These are phyloP conservation scores for Caenorhabditis brenneri DNA, from an alignment of 1,140 invertebrate species.

Conservation along the genomic window DNA sequence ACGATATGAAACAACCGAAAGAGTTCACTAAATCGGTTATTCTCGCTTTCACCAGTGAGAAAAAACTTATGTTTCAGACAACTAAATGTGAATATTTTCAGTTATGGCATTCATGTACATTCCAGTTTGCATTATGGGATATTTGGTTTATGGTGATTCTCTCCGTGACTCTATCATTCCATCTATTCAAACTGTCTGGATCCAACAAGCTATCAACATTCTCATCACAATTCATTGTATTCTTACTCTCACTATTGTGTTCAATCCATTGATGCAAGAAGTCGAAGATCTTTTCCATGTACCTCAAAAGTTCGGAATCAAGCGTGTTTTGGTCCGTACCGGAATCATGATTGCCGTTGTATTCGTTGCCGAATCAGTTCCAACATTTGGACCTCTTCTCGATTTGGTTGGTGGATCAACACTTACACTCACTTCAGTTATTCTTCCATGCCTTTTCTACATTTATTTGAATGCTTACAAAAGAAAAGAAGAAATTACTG, in stretches of 20 bases:
- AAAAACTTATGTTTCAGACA: not conserved
- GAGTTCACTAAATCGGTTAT: constrained; percentile 72
- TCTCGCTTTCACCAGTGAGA: constrained; percentile 71
- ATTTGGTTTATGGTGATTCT: constrained; percentile 66
- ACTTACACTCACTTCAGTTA: constrained; percentile 75
- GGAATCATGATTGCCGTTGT: constrained; percentile 78
- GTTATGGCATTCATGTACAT: constrained; percentile 66
- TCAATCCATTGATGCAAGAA: constrained; percentile 70
- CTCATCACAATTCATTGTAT: constrained; percentile 69
- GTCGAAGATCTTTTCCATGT: constrained; percentile 66
- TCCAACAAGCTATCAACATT: constrained; percentile 68
- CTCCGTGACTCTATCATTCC: constrained; percentile 69
- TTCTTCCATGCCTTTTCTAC: constrained; percentile 71
- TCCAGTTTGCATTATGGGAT: constrained; percentile 65
- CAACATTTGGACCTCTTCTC: constrained; percentile 86
- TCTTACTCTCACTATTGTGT: constrained; percentile 67
- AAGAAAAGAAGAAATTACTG: constrained; percentile 35
- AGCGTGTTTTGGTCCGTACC: constrained; percentile 80
- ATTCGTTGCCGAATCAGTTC: constrained; percentile 82
- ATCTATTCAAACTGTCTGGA: constrained; percentile 57
- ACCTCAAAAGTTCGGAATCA: constrained; percentile 77
- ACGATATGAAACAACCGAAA: constrained; percentile 72
- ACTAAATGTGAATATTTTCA: constrained; percentile 53
- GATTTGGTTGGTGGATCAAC: constrained; percentile 83
- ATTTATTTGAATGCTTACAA: constrained; percentile 60